Evolutionary conservation across 2,797 vertebrate genomes (phyloP).

Genomic region (Heteromormyrus szaboi): DNA sequence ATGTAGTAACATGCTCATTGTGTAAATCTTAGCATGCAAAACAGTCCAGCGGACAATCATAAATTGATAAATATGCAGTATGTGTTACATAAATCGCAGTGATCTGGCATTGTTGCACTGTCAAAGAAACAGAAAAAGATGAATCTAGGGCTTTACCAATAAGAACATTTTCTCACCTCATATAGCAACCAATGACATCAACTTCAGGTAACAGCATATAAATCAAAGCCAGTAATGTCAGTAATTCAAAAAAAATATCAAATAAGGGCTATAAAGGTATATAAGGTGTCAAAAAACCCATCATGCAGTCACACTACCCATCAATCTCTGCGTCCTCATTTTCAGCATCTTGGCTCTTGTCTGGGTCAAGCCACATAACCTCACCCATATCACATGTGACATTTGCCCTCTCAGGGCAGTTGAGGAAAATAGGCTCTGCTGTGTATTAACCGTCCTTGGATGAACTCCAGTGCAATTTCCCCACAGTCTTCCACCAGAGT

Average conservation of each 20-base stretch:
- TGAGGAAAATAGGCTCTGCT: not conserved
- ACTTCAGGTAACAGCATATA: not conserved
- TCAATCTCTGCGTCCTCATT: not conserved
- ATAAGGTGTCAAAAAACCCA: not conserved
- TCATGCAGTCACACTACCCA: not conserved
- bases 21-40: not conserved
- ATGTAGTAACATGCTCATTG: not conserved
- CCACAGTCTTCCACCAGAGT: not conserved
- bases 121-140: not conserved
- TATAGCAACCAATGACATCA: not conserved
- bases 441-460: not conserved
- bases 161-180: not conserved
- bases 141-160: not conserved
- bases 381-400: not conserved
- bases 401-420: not conserved
- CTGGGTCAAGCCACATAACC: not conserved
- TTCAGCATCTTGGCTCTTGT: not conserved
- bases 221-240: not conserved
- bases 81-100: not conserved
- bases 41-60: not conserved
- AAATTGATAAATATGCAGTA: not conserved
- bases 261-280: not conserved
- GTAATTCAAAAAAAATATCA: not conserved
- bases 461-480: not conserved
- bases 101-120: not conserved